A percentile compares a stretch with the other conserved stretches of the same genome.
Evolutionary conservation across 2,113 vertebrate genomes (phyloP).

Genomic region (Carollia perspicillata): DNA sequence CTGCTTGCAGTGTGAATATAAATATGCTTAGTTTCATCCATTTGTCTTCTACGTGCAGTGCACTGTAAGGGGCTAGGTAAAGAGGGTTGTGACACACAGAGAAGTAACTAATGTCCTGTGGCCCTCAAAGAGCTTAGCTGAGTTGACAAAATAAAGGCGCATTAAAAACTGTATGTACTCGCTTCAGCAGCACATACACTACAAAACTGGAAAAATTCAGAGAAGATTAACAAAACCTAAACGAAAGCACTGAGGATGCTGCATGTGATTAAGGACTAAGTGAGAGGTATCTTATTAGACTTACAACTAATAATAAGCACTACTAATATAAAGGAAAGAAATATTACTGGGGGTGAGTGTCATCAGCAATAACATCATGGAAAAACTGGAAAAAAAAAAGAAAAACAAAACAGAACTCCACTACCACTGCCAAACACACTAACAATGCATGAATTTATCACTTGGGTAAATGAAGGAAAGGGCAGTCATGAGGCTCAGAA

Average conservation of each 20-base stretch:
- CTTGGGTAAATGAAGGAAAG: background rate
- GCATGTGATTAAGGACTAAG: background rate
- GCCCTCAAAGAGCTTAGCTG: background rate
- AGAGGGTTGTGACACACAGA: background rate
- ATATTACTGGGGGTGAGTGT: background rate
- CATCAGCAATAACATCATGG: background rate
- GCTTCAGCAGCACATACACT: background rate
- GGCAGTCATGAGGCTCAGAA: background rate
- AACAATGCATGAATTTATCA: background rate
- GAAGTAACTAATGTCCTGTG: background rate
- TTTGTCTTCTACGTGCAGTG: accelerated
- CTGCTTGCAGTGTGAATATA: accelerated
- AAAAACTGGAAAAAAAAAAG: background rate
- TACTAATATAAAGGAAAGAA: background rate
- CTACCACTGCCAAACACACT: background rate
- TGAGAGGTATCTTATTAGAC: background rate
- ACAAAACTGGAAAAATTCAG: background rate
- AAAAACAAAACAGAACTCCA: background rate
- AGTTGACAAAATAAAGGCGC: background rate
- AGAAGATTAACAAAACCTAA: background rate
- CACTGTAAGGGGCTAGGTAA: background rate
- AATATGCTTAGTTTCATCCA: background rate
- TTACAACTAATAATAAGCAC: background rate
- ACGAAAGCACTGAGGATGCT: background rate
- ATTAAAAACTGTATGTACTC: background rate